Base-by-base conservation (phyloP, 2,888 invertebrate species). In the Polyploca ridens region DNA sequence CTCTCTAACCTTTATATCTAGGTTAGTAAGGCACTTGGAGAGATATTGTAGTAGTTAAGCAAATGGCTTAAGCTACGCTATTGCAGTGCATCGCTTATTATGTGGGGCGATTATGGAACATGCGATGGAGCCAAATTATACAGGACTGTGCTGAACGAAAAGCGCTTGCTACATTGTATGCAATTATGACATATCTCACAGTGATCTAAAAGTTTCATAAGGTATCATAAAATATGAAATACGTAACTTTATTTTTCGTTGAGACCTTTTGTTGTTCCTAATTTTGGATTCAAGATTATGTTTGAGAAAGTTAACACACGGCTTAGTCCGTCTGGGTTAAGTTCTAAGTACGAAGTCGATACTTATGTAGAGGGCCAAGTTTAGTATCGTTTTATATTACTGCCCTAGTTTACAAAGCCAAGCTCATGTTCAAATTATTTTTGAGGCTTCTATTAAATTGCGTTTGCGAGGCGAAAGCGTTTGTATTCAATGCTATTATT, bases 71-170 rank as follows among this genome's bases (percentile, higher is more conserved):
- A 54, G 19, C 54, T 54, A 1, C 16, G 54, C 19, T 54, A 54
- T 54, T 54, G 19, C 54, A 54, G 16, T 19, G 54, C 54, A 54
- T 54, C 19, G 19, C 54, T 54, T 54, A 54, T 54, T 54, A 54
- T 54, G 54, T 54, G 54, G n/a, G 3, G 54, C 54, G 54, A 54
- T 54, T 54, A 54, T 19, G 19, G 19, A 19, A 54, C 54, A 54
- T n/a, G 54, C 54, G 19, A 54, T 54, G 54, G 54, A 54, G 54
- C 54, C 54, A 54, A 54, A 19, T 54, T 19, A 54, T 54, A 54
- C 54, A 19, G 54, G 54, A 54, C 19, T 54, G 14, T 19, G 4
- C 10, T 54, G 54, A 54, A 19, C 54, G 19, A 54, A 54, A 54
- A 54, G 54, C 49, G 16, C 54, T 54, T 16, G 54, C 54, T 54